A percentile compares a stretch with the other conserved stretches of the same genome.
phyloP scores from a whole-genome alignment of 1,140 invertebrate genomes.

The Argopecten irradians region DNA sequence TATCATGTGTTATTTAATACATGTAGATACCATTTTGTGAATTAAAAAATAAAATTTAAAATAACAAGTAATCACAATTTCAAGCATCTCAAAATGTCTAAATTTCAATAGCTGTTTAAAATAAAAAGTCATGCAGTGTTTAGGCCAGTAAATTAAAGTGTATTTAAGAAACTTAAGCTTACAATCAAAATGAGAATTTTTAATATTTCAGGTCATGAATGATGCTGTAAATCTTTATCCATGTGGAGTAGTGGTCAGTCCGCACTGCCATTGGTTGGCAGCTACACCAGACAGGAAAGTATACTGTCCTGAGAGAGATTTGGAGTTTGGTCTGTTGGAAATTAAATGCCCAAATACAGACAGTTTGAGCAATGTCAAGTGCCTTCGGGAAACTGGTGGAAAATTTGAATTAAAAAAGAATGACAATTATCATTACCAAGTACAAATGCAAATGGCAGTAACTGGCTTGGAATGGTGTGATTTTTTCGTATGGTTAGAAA shows the following conservation, averaged over 20 bases:
- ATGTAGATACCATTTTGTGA: too few relatives aligned
- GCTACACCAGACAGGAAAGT: conserved; percentile 24
- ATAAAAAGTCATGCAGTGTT: too few relatives aligned
- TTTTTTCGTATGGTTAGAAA: not conserved
- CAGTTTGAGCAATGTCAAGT: not conserved
- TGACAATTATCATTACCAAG: conserved; percentile 40
- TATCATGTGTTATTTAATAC: not conserved
- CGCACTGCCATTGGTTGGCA: not conserved
- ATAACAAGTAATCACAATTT: too few relatives aligned
- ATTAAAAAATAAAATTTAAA: too few relatives aligned
- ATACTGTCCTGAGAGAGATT: not conserved
- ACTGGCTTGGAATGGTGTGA: conserved; percentile 24
- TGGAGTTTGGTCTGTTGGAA: conserved; percentile 28
- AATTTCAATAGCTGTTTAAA: too few relatives aligned
- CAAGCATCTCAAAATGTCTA: too few relatives aligned
- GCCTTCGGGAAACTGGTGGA: not conserved
- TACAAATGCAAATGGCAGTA: conserved; percentile 34
- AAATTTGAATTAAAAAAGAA: conserved; percentile 37
- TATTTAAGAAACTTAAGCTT: too few relatives aligned
- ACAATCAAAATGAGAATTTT: too few relatives aligned
- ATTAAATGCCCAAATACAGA: conserved; percentile 40
- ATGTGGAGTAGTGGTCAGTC: conserved; percentile 25
- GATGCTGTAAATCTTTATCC: not conserved
- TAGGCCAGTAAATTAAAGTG: too few relatives aligned
- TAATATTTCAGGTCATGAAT: too few relatives aligned